Evolutionary conservation across 2,888 invertebrate species (phyloP).

Genomic region (Himalopsyche tibetana): DNA sequence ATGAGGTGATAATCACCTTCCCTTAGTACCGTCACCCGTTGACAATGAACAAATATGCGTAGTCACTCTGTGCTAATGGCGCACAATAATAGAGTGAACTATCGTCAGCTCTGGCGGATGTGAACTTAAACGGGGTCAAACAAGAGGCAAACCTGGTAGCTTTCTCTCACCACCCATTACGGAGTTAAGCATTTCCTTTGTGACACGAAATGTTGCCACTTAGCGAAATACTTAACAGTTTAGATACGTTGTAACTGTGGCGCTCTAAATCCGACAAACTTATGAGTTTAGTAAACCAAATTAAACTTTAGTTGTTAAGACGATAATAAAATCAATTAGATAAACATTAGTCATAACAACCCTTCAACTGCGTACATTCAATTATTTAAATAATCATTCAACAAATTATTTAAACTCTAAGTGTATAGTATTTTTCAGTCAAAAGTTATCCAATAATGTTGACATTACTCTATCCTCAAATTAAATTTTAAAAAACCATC

Average conservation of each 20-base stretch:
- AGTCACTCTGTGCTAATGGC: conserved; percentile 14
- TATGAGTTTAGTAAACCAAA: background rate
- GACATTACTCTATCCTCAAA: no score
- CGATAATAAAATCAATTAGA: no score
- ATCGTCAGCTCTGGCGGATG: conserved; percentile 29
- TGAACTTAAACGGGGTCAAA: conserved; percentile 34
- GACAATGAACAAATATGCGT: conserved; percentile 24
- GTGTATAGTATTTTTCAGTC: no score
- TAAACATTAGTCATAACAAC: no score
- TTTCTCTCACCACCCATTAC: conserved; percentile 26
- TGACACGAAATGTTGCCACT: conserved; percentile 50
- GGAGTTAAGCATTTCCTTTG: conserved; percentile 44
- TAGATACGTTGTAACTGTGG: background rate
- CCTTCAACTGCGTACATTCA: no score
- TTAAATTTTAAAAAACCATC: no score
- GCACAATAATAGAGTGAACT: conserved; percentile 30
- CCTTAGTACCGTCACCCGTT: background rate
- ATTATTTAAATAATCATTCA: no score
- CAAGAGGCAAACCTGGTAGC: conserved; percentile 26
- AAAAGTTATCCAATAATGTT: no score
- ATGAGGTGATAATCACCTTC: conserved; percentile 15
- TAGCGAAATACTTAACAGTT: conserved; percentile 29
- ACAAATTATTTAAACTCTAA: no score
- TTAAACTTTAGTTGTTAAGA: no score
- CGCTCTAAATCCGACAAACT: background rate